Evolutionary conservation across 1,140 invertebrate genomes (phyloP).

Genomic region (Geopemphigus sp.): DNA sequence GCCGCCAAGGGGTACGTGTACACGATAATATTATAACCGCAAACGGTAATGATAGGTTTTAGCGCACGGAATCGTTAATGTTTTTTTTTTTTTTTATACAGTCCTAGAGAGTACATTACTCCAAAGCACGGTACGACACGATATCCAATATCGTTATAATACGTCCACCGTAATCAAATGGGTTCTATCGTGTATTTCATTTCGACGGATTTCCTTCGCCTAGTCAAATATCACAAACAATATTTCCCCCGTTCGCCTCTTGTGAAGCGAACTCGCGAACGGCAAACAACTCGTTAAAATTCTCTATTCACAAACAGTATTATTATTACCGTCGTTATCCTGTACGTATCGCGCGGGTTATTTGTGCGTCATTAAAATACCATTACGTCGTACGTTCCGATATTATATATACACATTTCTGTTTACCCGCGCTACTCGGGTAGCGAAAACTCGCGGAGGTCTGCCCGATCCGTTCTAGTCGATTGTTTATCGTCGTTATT

Average conservation of each 20-base stretch:
- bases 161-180: slow-evolving; percentile 30
- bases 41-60: slow-evolving; percentile 44
- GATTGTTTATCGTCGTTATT: too few species aligned
- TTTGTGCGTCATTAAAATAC: not conserved
- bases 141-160: slow-evolving; percentile 41
- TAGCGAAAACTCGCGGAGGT: too few species aligned
- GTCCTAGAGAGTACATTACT: slow-evolving; percentile 29
- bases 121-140: slow-evolving; percentile 37
- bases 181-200: slow-evolving; percentile 41
- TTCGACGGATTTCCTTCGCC: slow-evolving; percentile 15
- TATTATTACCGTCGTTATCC: too few species aligned
- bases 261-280: not conserved
- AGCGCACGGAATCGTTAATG: slow-evolving; percentile 39
- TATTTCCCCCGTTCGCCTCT: not conserved
- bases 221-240: slow-evolving; percentile 11
- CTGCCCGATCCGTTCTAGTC: too few species aligned
- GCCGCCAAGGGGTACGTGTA: not conserved
- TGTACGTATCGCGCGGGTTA: not conserved
- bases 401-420: too few species aligned
- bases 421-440: too few species aligned
- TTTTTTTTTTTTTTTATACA: slow-evolving; percentile 5
- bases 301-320: not conserved
- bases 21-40: slow-evolving; percentile 32
- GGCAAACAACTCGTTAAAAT: slow-evolving; percentile 34
- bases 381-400: too few species aligned